Base-by-base conservation (phyloP, 1,140 invertebrate genomes). In the Eriosoma lanigerum region DNA sequence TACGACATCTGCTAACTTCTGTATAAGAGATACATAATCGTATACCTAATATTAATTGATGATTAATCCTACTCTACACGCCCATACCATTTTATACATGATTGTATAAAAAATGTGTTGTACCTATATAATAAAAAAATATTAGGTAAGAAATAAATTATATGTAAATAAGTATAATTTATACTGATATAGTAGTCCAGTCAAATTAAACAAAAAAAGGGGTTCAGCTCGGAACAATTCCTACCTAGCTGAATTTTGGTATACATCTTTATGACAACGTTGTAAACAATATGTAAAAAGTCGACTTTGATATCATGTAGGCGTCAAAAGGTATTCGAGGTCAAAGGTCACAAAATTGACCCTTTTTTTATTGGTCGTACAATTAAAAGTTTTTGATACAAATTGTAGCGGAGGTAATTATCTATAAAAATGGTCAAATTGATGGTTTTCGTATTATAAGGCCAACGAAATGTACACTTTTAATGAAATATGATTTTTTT, bases 131-230 rank as follows among this genome's bases (percentile, higher is more conserved):
- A n/a, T n/a, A n/a, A n/a, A n/a, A n/a, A n/a, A n/a, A n/a, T n/a
- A n/a, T n/a, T n/a, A n/a, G n/a, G n/a, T n/a, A n/a, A n/a, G n/a
- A n/a, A n/a, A n/a, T n/a, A n/a, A n/a, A n/a, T n/a, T n/a, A n/a
- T n/a, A n/a, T n/a, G n/a, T n/a, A n/a, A n/a, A n/a, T n/a, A n/a
- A n/a, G n/a, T n/a, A n/a, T n/a, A n/a, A n/a, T n/a, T n/a, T n/a
- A n/a, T n/a, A n/a, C n/a, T n/a, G n/a, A n/a, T n/a, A n/a, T n/a
- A n/a, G 46, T 56, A 56, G 54, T n/a, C n/a, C 54, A 56, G 54
- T 56, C 54, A 56, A 56, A 56, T 56, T 56, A n/a, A n/a, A n/a
- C n/a, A n/a, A n/a, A n/a, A n/a, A n/a, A n/a, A 56, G 54, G 21
- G 9, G 21, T 56, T 56, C n/a, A 21, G 54, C 9, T 56, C 4